Evolutionary conservation across 2,113 vertebrate genomes (phyloP).

Genomic region (Hoplias malabaricus): DNA sequence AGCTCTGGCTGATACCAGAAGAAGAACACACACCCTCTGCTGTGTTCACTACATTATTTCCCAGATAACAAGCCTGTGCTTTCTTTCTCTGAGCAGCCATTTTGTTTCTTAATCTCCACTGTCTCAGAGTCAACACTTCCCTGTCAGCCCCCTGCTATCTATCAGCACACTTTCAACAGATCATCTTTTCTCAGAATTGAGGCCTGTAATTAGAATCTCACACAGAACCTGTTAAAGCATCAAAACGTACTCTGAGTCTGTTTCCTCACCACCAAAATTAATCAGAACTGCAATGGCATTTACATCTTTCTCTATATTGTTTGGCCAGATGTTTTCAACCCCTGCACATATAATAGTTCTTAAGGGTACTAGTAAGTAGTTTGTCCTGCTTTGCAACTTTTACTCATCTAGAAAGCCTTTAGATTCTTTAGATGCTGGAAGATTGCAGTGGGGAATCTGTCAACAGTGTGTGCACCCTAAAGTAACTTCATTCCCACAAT

Average conservation of each 20-base stretch:
- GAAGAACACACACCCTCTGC: constrained; percentile 6
- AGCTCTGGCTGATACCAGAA: background rate
- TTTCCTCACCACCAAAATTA: background rate
- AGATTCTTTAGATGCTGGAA: too few species aligned
- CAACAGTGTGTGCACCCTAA: too few species aligned
- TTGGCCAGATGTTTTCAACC: too few species aligned
- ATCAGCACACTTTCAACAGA: background rate
- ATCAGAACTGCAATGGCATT: background rate
- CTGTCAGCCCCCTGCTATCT: background rate
- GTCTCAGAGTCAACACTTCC: constrained; percentile 6
- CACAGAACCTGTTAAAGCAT: constrained; percentile 6
- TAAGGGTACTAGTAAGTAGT: too few species aligned
- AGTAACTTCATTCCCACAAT: too few species aligned
- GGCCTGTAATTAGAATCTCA: constrained; percentile 12
- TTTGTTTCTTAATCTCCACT: constrained; percentile 14
- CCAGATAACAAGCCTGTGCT: constrained; percentile 5
- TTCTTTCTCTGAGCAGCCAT: constrained; percentile 30
- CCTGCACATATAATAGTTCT: too few species aligned
- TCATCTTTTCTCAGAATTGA: background rate
- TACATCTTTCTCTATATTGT: background rate
- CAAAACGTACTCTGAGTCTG: background rate
- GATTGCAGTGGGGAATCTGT: too few species aligned
- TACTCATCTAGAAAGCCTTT: too few species aligned
- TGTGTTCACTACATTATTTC: constrained; percentile 19
- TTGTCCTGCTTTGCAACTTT: too few species aligned